Percentiles rank a stretch among this genome's conserved stretches.
Conservation (phyloP, 2,888 invertebrate genomes). For the Catocala nupta region DNA sequence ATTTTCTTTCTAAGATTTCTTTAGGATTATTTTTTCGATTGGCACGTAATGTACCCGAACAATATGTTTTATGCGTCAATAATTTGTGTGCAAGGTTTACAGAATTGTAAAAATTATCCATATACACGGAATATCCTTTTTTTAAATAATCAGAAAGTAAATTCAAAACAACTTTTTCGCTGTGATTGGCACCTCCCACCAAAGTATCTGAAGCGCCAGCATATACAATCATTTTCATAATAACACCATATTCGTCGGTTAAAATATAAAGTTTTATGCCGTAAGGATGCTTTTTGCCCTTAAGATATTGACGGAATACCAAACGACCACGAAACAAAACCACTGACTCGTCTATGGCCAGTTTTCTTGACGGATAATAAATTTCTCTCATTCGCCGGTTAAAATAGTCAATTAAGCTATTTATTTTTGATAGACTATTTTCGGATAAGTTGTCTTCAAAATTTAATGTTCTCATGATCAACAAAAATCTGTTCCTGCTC, state of each 20-base stretch:
- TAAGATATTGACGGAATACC: slow-evolving; percentile 36
- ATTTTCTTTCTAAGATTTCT: slow-evolving; percentile 10
- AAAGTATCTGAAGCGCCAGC: slow-evolving; percentile 29
- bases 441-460: slow-evolving; percentile 30
- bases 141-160: slow-evolving; percentile 34
- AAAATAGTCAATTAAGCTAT: slow-evolving; percentile 25
- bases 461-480: slow-evolving; percentile 31
- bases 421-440: slow-evolving; percentile 37
- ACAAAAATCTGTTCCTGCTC: slow-evolving; percentile 38
- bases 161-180: slow-evolving; percentile 40
- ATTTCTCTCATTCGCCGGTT: slow-evolving; percentile 29
- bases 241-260: slow-evolving; percentile 32
- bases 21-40: slow-evolving; percentile 23
- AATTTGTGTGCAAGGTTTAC: slow-evolving; percentile 35
- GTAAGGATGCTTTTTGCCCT: slow-evolving; percentile 32
- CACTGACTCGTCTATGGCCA: slow-evolving; percentile 39
- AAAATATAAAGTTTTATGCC: slow-evolving; percentile 36
- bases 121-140: slow-evolving; percentile 42
- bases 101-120: slow-evolving; percentile 50
- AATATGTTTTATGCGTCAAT: slow-evolving; percentile 38
- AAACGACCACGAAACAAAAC: slow-evolving; percentile 39
- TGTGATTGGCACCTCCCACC: slow-evolving; percentile 31
- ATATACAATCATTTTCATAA: slow-evolving; percentile 30
- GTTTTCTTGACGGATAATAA: slow-evolving; percentile 24
- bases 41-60: slow-evolving; percentile 53